Evolutionary conservation across 2,888 invertebrate species (phyloP).

Genomic region (Ophioninae sp.): DNA sequence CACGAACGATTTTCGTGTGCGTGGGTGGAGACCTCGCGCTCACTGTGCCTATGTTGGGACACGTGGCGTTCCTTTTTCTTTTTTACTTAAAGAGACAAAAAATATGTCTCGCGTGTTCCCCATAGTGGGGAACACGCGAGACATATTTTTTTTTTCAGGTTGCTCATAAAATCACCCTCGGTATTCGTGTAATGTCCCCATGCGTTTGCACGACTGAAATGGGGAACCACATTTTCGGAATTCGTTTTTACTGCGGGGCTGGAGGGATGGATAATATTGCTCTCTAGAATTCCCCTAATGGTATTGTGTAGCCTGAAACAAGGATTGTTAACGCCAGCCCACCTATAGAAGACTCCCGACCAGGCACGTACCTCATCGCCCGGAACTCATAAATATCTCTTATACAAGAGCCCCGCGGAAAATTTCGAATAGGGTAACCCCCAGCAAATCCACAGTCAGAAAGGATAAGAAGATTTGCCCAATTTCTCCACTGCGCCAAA

Average conservation of each 20-base stretch:
- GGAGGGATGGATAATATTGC: not conserved
- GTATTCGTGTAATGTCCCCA: conserved; percentile 12
- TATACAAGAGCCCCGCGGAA: conserved; percentile 3
- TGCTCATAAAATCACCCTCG: not conserved
- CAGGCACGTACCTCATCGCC: conserved; percentile 14
- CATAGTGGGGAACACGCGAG: conserved; percentile 5
- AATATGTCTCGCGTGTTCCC: conserved; percentile 21
- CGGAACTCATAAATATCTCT: conserved; percentile 3
- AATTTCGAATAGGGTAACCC: conserved; percentile 1
- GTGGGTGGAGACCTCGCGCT: conserved; percentile 44
- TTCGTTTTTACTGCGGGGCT: not conserved
- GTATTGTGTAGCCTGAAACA: conserved; percentile 9
- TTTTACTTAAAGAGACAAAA: not conserved
- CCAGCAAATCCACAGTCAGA: not conserved
- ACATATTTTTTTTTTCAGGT: not conserved
- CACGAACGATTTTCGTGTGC: conserved; percentile 42
- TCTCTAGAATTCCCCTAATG: conserved; percentile 12
- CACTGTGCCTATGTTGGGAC: conserved; percentile 30
- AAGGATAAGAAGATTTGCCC: not conserved
- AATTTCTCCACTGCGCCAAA: not conserved
- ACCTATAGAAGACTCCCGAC: conserved; percentile 2
- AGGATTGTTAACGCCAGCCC: conserved; percentile 9
- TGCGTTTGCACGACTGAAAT: conserved; percentile 7
- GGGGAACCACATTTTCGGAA: not conserved
- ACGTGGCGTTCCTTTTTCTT: conserved; percentile 41